Conservation (phyloP, 1,140 invertebrate species). For the Saxidomus purpurata region DNA sequence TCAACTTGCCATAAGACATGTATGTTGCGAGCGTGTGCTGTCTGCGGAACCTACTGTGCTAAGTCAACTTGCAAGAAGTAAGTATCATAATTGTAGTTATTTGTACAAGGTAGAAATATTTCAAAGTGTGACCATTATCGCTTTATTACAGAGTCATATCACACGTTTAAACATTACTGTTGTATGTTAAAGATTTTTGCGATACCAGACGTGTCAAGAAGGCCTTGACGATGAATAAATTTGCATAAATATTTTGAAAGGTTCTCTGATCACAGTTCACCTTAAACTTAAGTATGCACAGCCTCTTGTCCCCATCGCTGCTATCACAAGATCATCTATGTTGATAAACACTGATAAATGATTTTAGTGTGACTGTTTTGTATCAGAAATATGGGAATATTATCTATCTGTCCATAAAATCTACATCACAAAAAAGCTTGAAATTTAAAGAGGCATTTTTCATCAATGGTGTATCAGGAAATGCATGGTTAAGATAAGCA, state of each 20-base stretch:
- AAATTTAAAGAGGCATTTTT: background rate
- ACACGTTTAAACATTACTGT: background rate
- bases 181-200: constrained; percentile 20
- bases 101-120: no score
- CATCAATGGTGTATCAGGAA: no score
- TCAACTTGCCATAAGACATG: no score
- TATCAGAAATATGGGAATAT: background rate
- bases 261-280: background rate
- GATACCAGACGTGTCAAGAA: background rate
- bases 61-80: no score
- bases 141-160: background rate
- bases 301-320: background rate
- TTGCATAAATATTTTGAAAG: constrained; percentile 28
- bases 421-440: background rate
- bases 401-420: background rate
- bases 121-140: no score
- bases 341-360: constrained; percentile 13
- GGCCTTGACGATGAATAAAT: constrained; percentile 12
- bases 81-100: no score
- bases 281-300: background rate
- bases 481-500: background rate
- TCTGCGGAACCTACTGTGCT: no score
- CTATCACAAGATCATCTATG: background rate
- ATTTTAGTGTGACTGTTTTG: constrained; percentile 2
- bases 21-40: no score